phyloP scores from a whole-genome alignment of 1,140 invertebrate species.

The Battus philenor region DNA sequence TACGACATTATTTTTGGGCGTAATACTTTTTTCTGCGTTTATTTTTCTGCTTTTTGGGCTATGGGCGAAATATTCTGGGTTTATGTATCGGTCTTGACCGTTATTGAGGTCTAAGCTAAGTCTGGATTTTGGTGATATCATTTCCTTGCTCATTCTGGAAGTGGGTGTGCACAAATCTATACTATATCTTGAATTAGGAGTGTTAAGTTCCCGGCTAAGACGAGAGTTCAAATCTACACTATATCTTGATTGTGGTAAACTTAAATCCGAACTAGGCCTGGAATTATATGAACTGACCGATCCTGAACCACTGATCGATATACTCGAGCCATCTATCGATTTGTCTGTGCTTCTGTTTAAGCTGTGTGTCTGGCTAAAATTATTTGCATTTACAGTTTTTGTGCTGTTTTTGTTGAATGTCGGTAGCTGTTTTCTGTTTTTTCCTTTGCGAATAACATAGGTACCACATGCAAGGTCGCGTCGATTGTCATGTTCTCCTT shows the following conservation, averaged over 20 bases:
- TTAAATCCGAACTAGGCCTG: conserved; percentile 77
- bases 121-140: conserved; percentile 77
- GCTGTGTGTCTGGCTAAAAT: conserved; percentile 57
- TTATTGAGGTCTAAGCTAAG: conserved; percentile 78
- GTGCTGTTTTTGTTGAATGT: conserved; percentile 67
- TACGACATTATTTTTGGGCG: conserved; percentile 49
- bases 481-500: conserved; percentile 76
- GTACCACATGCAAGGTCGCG: conserved; percentile 81
- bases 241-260: conserved; percentile 76
- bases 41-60: conserved; percentile 74
- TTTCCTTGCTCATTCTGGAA: conserved; percentile 76
- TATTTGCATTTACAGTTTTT: conserved; percentile 64
- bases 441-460: conserved; percentile 82
- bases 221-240: conserved; percentile 77
- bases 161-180: conserved; percentile 77
- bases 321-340: conserved; percentile 69
- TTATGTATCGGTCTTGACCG: conserved; percentile 71
- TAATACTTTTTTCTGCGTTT: conserved; percentile 48
- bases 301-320: conserved; percentile 71
- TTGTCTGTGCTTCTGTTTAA: conserved; percentile 69
- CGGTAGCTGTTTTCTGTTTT: conserved; percentile 74
- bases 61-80: conserved; percentile 71
- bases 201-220: conserved; percentile 76
- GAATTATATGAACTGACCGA: conserved; percentile 78
- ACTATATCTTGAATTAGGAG: conserved; percentile 78